Evolutionary conservation across 2,888 invertebrate species (phyloP).

Genomic region (Tiliacea aurago): DNA sequence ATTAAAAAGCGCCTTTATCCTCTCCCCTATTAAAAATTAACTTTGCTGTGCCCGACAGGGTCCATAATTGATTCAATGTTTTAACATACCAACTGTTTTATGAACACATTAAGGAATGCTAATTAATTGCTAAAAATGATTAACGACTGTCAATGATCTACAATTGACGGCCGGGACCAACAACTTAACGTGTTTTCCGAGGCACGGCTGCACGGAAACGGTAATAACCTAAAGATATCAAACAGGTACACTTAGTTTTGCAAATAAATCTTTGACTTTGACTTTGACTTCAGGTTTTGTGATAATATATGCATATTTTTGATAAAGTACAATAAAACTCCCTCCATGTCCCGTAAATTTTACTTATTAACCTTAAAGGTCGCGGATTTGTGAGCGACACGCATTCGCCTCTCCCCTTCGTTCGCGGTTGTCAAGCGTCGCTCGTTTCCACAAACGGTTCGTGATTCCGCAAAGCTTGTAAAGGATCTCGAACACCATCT

Average conservation of each 20-base stretch:
- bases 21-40: too few species aligned
- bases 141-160: not conserved
- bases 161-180: too few species aligned
- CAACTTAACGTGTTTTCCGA: not conserved
- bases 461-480: conserved; percentile 5
- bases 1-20: too few species aligned
- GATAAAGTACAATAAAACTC: not conserved
- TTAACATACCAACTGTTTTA: too few species aligned
- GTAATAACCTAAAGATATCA: not conserved
- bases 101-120: too few species aligned
- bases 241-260: too few species aligned
- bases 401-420: not conserved
- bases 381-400: not conserved
- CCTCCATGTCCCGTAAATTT: not conserved
- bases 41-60: too few species aligned
- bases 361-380: not conserved
- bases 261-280: too few species aligned
- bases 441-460: conserved; percentile 7
- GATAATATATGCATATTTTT: too few species aligned
- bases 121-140: too few species aligned
- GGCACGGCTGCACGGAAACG: not conserved
- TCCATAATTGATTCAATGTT: too few species aligned
- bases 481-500: not conserved
- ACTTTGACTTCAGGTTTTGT: too few species aligned
- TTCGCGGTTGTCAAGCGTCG: conserved; percentile 8